phyloP scores from a whole-genome alignment of 1,140 invertebrate species.

The Thaumatotibia leucotreta region DNA sequence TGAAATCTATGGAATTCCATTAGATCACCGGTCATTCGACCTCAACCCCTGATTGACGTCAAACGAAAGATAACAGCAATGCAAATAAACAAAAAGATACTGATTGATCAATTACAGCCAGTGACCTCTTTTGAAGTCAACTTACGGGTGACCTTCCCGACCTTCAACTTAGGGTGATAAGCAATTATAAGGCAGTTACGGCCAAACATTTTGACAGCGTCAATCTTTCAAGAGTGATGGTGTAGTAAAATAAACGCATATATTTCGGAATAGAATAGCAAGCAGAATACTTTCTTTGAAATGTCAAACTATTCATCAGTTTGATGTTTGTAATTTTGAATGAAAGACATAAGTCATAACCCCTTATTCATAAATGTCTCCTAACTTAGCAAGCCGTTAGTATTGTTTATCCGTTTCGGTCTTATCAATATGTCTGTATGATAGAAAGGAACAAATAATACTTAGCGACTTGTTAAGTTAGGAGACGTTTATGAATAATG shows the following conservation, averaged over 20 bases:
- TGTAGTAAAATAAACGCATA: background rate
- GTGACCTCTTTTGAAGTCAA: background rate
- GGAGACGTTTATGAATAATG: no score
- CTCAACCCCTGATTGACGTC: constrained; percentile 10
- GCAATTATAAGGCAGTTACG: background rate
- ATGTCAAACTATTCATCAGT: no score
- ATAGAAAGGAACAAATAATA: no score
- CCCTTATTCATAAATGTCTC: no score
- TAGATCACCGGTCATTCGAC: background rate
- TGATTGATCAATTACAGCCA: background rate
- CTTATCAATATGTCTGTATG: no score
- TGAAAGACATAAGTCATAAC: no score
- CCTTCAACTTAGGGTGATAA: background rate
- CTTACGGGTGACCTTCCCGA: background rate
- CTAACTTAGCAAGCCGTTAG: no score
- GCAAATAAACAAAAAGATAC: constrained; percentile 12
- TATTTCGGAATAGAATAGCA: no score
- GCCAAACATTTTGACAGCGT: background rate
- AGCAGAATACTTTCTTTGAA: background rate
- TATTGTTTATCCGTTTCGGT: no score
- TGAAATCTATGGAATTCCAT: background rate
- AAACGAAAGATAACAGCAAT: background rate
- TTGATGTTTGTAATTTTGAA: no score
- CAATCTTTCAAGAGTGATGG: background rate
- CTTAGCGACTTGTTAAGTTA: no score